These are phyloP conservation scores for Hippopotamus amphibius DNA, from an alignment of 2,113 vertebrate species.

Conservation along the genomic window DNA sequence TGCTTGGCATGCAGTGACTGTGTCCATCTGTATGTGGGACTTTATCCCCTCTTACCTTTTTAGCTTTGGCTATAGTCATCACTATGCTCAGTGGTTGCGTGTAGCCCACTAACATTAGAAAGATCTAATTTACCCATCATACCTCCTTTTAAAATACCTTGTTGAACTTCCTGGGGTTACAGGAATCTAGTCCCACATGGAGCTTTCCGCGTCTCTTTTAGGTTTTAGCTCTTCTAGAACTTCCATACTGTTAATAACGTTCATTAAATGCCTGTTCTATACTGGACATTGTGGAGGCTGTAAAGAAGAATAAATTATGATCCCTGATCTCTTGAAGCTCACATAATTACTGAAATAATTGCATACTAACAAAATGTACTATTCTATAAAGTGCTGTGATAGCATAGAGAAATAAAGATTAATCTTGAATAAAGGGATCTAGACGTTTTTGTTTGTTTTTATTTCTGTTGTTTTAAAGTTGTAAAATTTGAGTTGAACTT, in stretches of 20 bases:
- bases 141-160: conserved; percentile 10
- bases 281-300: neutral
- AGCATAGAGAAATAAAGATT: conserved; percentile 35
- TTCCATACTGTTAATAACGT: conserved; percentile 21
- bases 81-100: neutral
- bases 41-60: neutral
- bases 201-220: conserved; percentile 29
- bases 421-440: conserved; percentile 48
- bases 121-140: neutral
- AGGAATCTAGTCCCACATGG: neutral
- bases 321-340: neutral
- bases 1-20: neutral
- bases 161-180: neutral
- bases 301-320: neutral
- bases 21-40: neutral
- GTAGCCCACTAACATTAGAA: neutral
- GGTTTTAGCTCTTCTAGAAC: conserved; percentile 20
- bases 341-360: conserved; percentile 46
- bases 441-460: neutral
- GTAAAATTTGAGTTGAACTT: conserved; percentile 34
- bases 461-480: neutral
- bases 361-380: neutral
- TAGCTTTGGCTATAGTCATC: neutral
- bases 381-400: neutral
- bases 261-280: neutral